Percentiles rank a stretch among this genome's conserved stretches.
Conservation (phyloP, 2,113 vertebrate genomes). For the Raja brachyura region DNA sequence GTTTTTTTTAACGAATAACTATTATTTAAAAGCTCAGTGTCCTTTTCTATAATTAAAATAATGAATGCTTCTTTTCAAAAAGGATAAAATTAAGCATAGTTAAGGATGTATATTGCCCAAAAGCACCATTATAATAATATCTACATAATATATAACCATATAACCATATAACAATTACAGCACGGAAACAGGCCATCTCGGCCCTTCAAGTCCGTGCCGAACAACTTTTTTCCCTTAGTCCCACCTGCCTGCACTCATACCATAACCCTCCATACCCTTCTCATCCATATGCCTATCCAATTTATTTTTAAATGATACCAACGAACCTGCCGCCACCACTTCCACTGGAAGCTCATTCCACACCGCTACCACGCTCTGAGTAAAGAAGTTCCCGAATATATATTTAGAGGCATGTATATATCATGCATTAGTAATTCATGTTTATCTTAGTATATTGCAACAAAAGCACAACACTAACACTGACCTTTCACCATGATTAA, state of each 20-base stretch:
- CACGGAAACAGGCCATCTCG: too few relatives aligned
- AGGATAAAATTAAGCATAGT: not conserved
- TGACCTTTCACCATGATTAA: slow-evolving; percentile 13
- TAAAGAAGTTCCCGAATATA: too few relatives aligned
- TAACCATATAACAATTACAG: too few relatives aligned
- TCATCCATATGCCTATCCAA: too few relatives aligned
- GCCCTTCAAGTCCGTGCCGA: too few relatives aligned
- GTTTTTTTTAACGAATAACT: not conserved
- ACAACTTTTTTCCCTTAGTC: too few relatives aligned
- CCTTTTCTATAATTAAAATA: not conserved
- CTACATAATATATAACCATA: not conserved
- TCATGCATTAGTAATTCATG: not conserved
- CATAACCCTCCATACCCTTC: too few relatives aligned
- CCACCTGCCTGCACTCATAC: too few relatives aligned
- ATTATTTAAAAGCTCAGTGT: not conserved
- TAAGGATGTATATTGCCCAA: not conserved
- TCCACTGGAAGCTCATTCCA: too few relatives aligned
- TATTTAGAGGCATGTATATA: not conserved
- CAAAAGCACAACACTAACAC: not conserved
- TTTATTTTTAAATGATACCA: too few relatives aligned
- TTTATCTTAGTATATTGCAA: not conserved
- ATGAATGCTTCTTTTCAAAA: not conserved
- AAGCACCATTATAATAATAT: not conserved
- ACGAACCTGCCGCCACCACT: too few relatives aligned
- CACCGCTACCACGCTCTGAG: too few relatives aligned